A percentile compares a stretch with the other conserved stretches of the same genome.
Conservation (phyloP, 2,888 invertebrate genomes). For the Argynnis bischoffii region DNA sequence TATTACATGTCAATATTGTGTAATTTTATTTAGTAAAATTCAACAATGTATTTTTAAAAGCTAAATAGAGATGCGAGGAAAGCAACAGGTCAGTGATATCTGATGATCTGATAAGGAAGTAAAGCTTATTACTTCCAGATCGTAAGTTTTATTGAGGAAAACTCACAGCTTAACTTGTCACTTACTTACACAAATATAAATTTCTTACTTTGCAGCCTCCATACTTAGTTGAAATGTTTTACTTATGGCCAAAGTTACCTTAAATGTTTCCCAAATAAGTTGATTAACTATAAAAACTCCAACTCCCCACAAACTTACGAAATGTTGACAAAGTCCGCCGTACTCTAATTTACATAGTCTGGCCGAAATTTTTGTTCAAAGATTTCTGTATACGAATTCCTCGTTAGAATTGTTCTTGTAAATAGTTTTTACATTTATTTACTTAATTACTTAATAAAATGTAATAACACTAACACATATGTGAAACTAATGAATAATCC, state of each 20-base stretch:
- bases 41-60: too few relatives aligned
- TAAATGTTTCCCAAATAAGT: conserved; percentile 25
- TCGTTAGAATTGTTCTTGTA: conserved; percentile 1
- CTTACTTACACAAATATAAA: background rate
- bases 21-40: too few relatives aligned
- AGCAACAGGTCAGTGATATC: too few relatives aligned
- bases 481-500: too few relatives aligned
- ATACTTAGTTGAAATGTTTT: conserved; percentile 5
- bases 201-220: background rate
- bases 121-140: too few relatives aligned
- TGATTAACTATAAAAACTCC: conserved; percentile 29
- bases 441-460: background rate
- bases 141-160: too few relatives aligned
- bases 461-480: too few relatives aligned
- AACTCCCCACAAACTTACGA: conserved; percentile 12
- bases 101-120: too few relatives aligned
- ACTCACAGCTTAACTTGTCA: background rate
- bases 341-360: conserved; percentile 25
- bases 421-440: conserved; percentile 12
- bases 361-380: conserved; percentile 14
- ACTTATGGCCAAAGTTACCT: conserved; percentile 24
- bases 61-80: too few relatives aligned
- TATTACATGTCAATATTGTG: too few relatives aligned
- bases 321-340: conserved; percentile 29
- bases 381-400: conserved; percentile 8